Evolutionary conservation across 2,888 invertebrate genomes (phyloP), one percentile per base, ranked within the genome.

Genomic region (Clistopyga incitator): DNA sequence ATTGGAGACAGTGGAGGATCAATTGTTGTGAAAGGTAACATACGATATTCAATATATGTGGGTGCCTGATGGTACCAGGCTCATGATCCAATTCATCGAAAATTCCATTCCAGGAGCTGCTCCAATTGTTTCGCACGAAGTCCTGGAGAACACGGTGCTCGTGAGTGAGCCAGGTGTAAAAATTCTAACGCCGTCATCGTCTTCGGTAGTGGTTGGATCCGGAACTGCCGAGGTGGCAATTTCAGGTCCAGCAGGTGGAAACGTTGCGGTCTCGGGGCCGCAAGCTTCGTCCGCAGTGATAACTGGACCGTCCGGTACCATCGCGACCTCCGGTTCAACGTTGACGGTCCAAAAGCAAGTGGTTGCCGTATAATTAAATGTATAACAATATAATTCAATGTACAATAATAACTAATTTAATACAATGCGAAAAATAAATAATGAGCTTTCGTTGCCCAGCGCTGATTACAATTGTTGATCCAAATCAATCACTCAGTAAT

Each of bases 241-340:
- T 79, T 85, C 87, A 29, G 86, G 87, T 70, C 84, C 88, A 76
- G 85, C 87, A 45, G 81, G 86, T 29, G 87, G 84, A 65, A 83
- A 85, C 23, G 84, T 83, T 78, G 86, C 87, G 70, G 85, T 87
- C 29, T 75, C 89, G 67, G 78, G 86, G 45, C 86, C 87, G 6
- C 34, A 75, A n/a, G 82, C 84, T 34, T 83, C 86, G n/a, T 56
- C 86, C 11, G 78, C 87, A 45, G 59, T 88, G 23, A 79, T 90
- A 76, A 84, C 84, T 64, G 91, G 88, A 25, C 87, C 87, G 52
- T 85, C 89, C 8, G 88, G 87, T 15, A 86, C 83, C 11, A 88
- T 90, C 72, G 84, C 85, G 3, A 84, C 82, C n/a, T 82, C 78
- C n/a, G 81, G 80, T 23, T 81, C 67, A 50, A 70, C 29, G 13